These are phyloP conservation scores for Amorpha juglandis DNA, from an alignment of 2,888 invertebrate genomes.

Conservation along the genomic window DNA sequence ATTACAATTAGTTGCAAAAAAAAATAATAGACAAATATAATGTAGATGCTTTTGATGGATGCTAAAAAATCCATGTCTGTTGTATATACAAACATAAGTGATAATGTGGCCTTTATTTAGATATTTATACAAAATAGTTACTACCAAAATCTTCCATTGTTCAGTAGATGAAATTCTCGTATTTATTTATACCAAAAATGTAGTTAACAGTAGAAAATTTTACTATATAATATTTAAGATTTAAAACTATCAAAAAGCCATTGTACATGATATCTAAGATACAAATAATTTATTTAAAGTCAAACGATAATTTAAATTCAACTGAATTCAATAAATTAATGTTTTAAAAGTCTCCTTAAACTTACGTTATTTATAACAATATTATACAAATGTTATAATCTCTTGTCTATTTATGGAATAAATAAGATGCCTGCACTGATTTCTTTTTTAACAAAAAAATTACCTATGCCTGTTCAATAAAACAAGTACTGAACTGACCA, in stretches of 20 bases:
- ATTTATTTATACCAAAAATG: constrained; percentile 21
- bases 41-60: background rate
- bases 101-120: constrained; percentile 76
- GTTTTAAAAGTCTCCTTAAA: background rate
- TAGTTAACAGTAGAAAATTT: constrained; percentile 11
- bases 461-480: too few relatives aligned
- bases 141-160: constrained; percentile 66
- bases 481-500: too few relatives aligned
- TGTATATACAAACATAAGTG: constrained; percentile 57
- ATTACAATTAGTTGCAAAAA: background rate
- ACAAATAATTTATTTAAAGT: background rate
- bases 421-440: constrained; percentile 10
- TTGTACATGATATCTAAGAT: constrained; percentile 3
- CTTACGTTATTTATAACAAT: constrained; percentile 16
- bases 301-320: background rate
- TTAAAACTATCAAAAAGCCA: background rate
- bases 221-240: background rate
- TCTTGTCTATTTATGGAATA: constrained; percentile 24
- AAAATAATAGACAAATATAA: background rate
- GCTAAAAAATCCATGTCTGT: constrained; percentile 18
- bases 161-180: constrained; percentile 44
- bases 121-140: constrained; percentile 51
- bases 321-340: background rate
- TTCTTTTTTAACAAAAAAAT: background rate
- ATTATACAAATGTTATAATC: constrained; percentile 21